phyloP scores from a whole-genome alignment of 2,888 invertebrate genomes.

The Lycaena phlaeas region DNA sequence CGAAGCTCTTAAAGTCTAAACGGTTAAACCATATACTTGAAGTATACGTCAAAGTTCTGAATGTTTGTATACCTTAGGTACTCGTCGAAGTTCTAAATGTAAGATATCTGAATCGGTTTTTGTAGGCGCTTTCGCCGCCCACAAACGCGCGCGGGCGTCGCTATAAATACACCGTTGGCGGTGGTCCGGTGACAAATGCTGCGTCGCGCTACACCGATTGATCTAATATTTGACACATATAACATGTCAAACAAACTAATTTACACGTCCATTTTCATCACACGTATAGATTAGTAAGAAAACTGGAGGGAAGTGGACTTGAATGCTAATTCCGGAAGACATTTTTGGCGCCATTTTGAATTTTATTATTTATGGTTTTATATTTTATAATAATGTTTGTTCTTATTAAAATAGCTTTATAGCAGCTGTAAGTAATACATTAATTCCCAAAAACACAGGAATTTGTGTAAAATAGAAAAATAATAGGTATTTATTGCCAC shows the following conservation, averaged over 20 bases:
- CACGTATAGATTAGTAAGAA: slow-evolving; percentile 12
- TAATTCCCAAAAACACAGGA: too few species aligned
- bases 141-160: slow-evolving; percentile 51
- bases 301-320: slow-evolving; percentile 50
- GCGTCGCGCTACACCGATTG: slow-evolving; percentile 59
- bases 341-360: neutral
- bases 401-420: too few species aligned
- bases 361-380: too few species aligned
- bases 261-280: slow-evolving; percentile 25
- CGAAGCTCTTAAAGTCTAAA: too few species aligned
- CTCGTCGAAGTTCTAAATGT: too few species aligned
- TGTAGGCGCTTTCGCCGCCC: slow-evolving; percentile 42
- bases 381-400: too few species aligned
- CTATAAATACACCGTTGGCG: slow-evolving; percentile 67
- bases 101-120: slow-evolving; percentile 29
- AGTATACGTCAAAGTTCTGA: too few species aligned
- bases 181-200: slow-evolving; percentile 71
- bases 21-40: too few species aligned
- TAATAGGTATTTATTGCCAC: too few species aligned
- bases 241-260: slow-evolving; percentile 29
- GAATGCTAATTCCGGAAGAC: slow-evolving; percentile 44
- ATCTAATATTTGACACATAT: slow-evolving; percentile 34
- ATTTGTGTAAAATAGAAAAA: too few species aligned
- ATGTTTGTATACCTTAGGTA: too few species aligned
- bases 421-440: too few species aligned